A percentile compares a stretch with the other conserved stretches of the same genome.
These are phyloP conservation scores for Archaeoteleia sp. DNA, from an alignment of 2,888 invertebrate species.

Conservation along the genomic window DNA sequence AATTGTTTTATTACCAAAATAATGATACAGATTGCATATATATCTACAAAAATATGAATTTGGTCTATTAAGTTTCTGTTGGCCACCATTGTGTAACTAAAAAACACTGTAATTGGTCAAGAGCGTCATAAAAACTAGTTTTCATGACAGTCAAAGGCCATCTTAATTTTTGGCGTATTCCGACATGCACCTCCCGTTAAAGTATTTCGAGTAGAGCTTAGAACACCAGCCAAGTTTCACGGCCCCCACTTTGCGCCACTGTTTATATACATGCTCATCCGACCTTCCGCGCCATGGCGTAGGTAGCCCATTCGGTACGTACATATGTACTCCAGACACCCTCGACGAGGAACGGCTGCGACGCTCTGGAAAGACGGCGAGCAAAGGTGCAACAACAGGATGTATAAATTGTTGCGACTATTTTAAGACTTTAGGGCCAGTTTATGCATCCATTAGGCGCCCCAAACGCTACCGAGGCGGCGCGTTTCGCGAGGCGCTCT, in stretches of 20 bases:
- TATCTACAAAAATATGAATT: no score
- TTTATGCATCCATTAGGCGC: constrained; percentile 69
- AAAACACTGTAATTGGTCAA: no score
- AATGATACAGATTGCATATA: no score
- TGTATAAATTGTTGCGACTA: constrained; percentile 73
- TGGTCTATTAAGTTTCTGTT: no score
- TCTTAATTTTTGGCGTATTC: no score
- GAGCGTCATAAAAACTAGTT: no score
- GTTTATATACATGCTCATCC: constrained; percentile 48
- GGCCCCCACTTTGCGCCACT: constrained; percentile 37
- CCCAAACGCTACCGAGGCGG: constrained; percentile 51
- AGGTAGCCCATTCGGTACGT: constrained; percentile 34
- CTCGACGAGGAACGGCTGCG: constrained; percentile 37
- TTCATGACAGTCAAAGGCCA: no score
- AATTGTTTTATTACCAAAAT: no score
- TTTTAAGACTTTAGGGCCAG: constrained; percentile 72
- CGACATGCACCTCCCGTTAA: no score
- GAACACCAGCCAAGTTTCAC: constrained; percentile 26
- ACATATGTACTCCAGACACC: constrained; percentile 51
- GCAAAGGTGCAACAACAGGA: constrained; percentile 70
- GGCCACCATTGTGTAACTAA: no score
- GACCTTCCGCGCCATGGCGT: constrained; percentile 46
- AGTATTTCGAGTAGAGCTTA: constrained; percentile 43
- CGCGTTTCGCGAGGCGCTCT: constrained; percentile 53
- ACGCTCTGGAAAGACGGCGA: constrained; percentile 45